Conservation (phyloP, 2,888 invertebrate genomes). For the Ennomos erosarius region DNA sequence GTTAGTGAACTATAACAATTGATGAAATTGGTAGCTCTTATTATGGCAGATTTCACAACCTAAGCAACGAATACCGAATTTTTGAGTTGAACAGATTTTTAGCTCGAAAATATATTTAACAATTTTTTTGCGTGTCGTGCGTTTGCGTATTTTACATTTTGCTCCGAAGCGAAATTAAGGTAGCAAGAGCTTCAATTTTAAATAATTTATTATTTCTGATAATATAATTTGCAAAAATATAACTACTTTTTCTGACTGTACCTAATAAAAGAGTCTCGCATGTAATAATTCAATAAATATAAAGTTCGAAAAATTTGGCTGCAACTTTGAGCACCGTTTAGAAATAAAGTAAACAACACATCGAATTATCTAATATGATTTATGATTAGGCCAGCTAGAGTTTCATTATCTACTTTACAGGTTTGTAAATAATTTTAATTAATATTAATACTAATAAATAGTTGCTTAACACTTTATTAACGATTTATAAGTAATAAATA, state of each 20-base stretch:
- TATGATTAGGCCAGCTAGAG: constrained; percentile 49
- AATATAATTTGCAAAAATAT: too few relatives aligned
- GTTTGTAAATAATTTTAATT: constrained; percentile 25
- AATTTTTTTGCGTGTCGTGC: constrained; percentile 5
- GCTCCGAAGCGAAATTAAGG: too few relatives aligned
- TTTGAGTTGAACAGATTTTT: too few relatives aligned
- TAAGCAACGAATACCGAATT: too few relatives aligned
- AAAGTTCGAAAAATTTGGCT: constrained; percentile 57
- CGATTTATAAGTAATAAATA: not conserved
- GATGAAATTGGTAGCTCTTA: too few relatives aligned
- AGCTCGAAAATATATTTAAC: not conserved
- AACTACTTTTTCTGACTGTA: too few relatives aligned
- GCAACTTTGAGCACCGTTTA: constrained; percentile 53
- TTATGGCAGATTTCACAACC: too few relatives aligned
- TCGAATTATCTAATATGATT: constrained; percentile 12
- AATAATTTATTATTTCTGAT: too few relatives aligned
- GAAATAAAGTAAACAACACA: constrained; percentile 17
- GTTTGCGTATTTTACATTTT: too few relatives aligned
- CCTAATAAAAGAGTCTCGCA: not conserved
- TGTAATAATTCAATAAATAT: constrained; percentile 19
- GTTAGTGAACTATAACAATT: too few relatives aligned
- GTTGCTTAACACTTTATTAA: too few relatives aligned
- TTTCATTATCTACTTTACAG: constrained; percentile 33
- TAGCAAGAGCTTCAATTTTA: too few relatives aligned
- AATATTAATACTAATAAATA: not conserved